Evolutionary conservation across 2,888 invertebrate genomes (phyloP).

Genomic region (Himalopsyche japonica): DNA sequence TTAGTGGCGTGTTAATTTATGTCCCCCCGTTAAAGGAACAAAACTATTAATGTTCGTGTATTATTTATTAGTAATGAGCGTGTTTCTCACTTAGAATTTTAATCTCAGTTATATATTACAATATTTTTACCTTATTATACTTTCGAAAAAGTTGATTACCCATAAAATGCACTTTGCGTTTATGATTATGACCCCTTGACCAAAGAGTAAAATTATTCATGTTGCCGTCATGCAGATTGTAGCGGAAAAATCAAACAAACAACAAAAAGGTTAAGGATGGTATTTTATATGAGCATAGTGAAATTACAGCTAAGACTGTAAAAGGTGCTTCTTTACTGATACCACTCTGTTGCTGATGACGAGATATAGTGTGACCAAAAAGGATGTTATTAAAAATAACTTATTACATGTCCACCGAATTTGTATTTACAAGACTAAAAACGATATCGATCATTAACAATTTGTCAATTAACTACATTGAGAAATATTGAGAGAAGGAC

Average conservation of each 20-base stretch:
- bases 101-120: neutral
- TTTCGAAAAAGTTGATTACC: neutral
- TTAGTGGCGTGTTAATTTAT: neutral
- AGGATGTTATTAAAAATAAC: neutral
- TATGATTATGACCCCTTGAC: neutral
- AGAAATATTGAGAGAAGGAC: no score
- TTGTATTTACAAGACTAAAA: no score
- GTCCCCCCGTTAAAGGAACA: neutral
- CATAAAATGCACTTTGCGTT: neutral
- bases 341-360: neutral
- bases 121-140: neutral
- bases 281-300: neutral
- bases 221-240: neutral
- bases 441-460: no score
- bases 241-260: neutral
- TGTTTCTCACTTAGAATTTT: neutral
- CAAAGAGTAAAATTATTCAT: neutral
- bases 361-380: neutral
- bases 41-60: neutral
- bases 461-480: no score
- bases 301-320: neutral
- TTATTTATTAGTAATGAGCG: neutral
- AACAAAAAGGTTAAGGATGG: neutral
- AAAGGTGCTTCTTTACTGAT: neutral
- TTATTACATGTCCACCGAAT: no score